Percentiles rank a stretch among this genome's conserved stretches.
These are phyloP conservation scores for Heloderma charlesbogerti DNA, from an alignment of 2,113 vertebrate species.

Conservation along the genomic window DNA sequence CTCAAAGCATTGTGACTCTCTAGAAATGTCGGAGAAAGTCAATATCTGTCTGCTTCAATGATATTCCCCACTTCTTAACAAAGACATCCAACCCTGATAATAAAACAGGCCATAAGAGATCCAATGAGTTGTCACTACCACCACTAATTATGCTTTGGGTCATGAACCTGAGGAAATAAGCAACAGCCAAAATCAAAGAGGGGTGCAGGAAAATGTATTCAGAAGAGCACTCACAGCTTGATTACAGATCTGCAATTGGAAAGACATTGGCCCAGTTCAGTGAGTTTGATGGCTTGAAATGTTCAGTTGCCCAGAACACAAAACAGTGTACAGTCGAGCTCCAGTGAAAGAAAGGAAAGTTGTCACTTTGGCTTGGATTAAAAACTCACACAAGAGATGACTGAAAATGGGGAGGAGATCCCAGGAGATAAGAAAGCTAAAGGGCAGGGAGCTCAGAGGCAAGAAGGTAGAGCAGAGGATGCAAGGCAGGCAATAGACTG, in stretches of 20 bases:
- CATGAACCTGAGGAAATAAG: constrained; percentile 2
- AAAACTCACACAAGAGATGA: neutral
- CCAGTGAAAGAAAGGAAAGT: neutral
- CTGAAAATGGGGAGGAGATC: neutral
- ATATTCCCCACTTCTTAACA: neutral
- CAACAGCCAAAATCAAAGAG: neutral
- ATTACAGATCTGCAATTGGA: neutral
- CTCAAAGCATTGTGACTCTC: neutral
- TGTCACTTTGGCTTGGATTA: neutral
- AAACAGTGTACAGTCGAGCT: neutral
- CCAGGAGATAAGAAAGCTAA: neutral
- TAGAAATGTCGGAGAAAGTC: constrained; percentile 22
- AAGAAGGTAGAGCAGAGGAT: neutral
- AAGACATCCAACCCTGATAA: neutral
- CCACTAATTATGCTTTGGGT: constrained; percentile 18
- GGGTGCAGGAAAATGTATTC: neutral
- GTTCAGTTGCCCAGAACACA: neutral
- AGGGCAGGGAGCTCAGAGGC: neutral
- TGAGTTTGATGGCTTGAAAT: neutral
- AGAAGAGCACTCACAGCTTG: neutral
- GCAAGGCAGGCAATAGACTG: neutral
- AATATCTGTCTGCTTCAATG: neutral
- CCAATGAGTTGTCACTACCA: neutral
- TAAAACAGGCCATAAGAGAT: constrained; percentile 10
- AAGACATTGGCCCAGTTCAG: neutral